Percentiles rank a stretch among this genome's conserved stretches.
These are phyloP conservation scores for Sipunculus nudus DNA, from an alignment of 2,888 invertebrate species.

Conservation along the genomic window DNA sequence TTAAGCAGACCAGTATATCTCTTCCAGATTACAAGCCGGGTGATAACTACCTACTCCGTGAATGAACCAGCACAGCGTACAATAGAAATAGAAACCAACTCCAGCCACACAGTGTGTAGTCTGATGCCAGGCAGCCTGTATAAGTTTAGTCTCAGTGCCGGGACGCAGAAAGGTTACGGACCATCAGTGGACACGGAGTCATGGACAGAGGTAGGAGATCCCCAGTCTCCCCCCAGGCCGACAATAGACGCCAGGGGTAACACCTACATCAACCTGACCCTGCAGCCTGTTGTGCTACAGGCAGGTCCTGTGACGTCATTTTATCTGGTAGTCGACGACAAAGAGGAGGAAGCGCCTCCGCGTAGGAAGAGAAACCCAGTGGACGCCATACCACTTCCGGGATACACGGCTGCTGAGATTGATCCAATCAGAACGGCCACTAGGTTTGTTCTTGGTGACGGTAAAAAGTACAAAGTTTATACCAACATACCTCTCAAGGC, in stretches of 20 bases:
- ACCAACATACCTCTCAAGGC: constrained; percentile 79
- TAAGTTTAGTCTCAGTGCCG: constrained; percentile 76
- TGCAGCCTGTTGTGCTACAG: constrained; percentile 77
- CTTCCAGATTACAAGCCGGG: no score
- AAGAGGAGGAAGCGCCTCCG: constrained; percentile 69
- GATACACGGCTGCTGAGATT: constrained; percentile 74
- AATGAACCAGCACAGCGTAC: no score
- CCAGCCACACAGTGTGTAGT: constrained; percentile 60
- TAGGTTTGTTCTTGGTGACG: constrained; percentile 82
- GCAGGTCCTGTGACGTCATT: constrained; percentile 82
- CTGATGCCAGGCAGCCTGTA: constrained; percentile 81
- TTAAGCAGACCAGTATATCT: no score
- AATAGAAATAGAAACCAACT: constrained; percentile 49
- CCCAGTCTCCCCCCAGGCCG: constrained; percentile 76
- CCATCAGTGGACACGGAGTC: constrained; percentile 70
- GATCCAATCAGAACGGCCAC: constrained; percentile 73
- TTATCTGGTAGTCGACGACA: constrained; percentile 77
- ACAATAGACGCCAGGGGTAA: constrained; percentile 73
- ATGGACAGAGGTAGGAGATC: constrained; percentile 79
- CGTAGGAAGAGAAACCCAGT: constrained; percentile 50
- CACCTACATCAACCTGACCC: constrained; percentile 74
- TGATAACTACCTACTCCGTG: no score
- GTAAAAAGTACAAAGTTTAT: constrained; percentile 77
- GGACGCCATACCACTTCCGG: constrained; percentile 73
- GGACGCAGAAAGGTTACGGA: constrained; percentile 70